A percentile compares a stretch with the other conserved stretches of the same genome.
Evolutionary conservation across 2,888 invertebrate genomes (phyloP).

Genomic region (Lepidochrysops patricia): DNA sequence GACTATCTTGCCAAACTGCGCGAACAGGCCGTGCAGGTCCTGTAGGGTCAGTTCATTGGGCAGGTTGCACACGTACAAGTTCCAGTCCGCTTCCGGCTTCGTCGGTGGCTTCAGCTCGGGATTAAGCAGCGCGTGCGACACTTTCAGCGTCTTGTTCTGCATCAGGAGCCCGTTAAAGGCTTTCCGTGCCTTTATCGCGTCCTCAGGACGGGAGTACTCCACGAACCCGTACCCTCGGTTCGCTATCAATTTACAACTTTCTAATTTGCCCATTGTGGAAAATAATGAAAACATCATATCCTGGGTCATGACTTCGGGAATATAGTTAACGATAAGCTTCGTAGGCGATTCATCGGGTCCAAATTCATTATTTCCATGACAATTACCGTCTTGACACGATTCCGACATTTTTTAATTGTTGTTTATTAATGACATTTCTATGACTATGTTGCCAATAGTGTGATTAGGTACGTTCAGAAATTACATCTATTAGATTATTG

Average conservation of each 20-base stretch:
- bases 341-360: conserved; percentile 72
- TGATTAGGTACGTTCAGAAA: conserved; percentile 43
- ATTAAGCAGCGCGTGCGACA: conserved; percentile 68
- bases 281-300: conserved; percentile 74
- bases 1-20: conserved; percentile 73
- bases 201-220: conserved; percentile 68
- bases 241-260: conserved; percentile 74
- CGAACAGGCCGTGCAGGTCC: conserved; percentile 71
- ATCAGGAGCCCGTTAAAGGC: conserved; percentile 70
- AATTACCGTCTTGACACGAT: conserved; percentile 76
- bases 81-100: conserved; percentile 74
- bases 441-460: conserved; percentile 45
- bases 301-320: conserved; percentile 75
- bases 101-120: conserved; percentile 68
- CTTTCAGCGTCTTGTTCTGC: conserved; percentile 73
- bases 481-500: not conserved
- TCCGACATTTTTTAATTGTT: conserved; percentile 77
- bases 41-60: conserved; percentile 74
- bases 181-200: conserved; percentile 68
- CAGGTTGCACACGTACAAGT: conserved; percentile 73
- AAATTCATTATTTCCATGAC: conserved; percentile 73
- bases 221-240: conserved; percentile 74
- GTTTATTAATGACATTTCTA: conserved; percentile 71
- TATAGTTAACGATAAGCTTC: conserved; percentile 75
- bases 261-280: conserved; percentile 73